phyloP scores from a whole-genome alignment of 2,113 vertebrate genomes.

The Elachura formosa region DNA sequence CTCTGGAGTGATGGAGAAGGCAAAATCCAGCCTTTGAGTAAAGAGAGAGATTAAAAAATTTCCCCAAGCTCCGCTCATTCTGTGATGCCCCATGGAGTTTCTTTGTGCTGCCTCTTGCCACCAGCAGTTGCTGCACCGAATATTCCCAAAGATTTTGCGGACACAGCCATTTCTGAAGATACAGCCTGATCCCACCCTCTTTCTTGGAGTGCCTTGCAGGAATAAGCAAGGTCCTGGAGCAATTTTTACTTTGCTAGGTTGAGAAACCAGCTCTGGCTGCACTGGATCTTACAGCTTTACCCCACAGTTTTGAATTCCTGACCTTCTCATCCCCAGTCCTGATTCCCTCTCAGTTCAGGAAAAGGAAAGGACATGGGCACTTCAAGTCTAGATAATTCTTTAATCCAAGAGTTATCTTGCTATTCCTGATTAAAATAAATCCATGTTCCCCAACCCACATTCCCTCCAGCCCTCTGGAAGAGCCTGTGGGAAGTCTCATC shows the following conservation, averaged over 20 bases:
- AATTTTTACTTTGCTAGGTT: background rate
- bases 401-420: background rate
- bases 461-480: background rate
- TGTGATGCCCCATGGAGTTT: background rate
- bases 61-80: background rate
- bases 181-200: background rate
- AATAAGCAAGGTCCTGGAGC: background rate
- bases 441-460: background rate
- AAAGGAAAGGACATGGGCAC: background rate
- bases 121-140: background rate
- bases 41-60: background rate
- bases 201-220: background rate
- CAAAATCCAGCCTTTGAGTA: constrained; percentile 1
- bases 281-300: background rate
- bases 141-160: accelerated
- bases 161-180: accelerated
- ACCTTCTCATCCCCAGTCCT: background rate
- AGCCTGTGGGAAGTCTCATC: background rate
- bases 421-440: background rate
- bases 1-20: background rate
- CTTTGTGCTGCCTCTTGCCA: background rate
- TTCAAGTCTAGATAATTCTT: background rate
- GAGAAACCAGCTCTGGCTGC: background rate
- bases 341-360: background rate
- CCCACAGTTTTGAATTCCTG: background rate